phyloP scores from a whole-genome alignment of 2,113 vertebrate genomes.

The Pimephales promelas region DNA sequence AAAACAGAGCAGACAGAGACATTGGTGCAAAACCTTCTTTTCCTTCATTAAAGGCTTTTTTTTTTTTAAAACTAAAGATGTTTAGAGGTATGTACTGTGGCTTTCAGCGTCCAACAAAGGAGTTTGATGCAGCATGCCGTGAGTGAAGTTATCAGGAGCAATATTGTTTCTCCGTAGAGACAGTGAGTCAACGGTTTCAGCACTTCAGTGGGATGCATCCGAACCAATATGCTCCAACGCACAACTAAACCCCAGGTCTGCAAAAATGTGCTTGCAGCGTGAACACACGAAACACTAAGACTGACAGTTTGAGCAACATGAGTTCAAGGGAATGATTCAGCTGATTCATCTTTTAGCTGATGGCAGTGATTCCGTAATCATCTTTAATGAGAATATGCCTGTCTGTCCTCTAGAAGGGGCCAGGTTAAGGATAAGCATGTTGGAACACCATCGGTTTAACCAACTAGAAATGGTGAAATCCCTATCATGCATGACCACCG shows the following conservation, averaged over 20 bases:
- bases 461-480: background rate
- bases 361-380: conserved; percentile 28
- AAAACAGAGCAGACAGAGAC: background rate
- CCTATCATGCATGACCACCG: background rate
- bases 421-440: background rate
- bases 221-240: conserved; percentile 32
- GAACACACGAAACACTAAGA: background rate
- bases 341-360: conserved; percentile 43
- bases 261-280: conserved; percentile 21
- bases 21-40: background rate
- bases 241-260: conserved; percentile 35
- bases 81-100: background rate
- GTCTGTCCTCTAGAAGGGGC: conserved; percentile 3
- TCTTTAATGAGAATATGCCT: conserved; percentile 18
- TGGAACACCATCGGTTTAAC: background rate
- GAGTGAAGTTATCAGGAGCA: conserved; percentile 11
- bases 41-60: background rate
- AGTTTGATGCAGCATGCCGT: background rate
- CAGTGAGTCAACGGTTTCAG: conserved; percentile 28
- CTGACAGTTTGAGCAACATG: conserved; percentile 4
- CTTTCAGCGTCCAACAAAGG: background rate
- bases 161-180: conserved; percentile 32
- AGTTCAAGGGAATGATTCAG: conserved; percentile 37
- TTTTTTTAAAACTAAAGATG: background rate
- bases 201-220: conserved; percentile 36